A percentile compares a stretch with the other conserved stretches of the same genome.
These are phyloP conservation scores for Melanotaenia parkinsoni DNA, from an alignment of 2,797 vertebrate genomes.

Conservation along the genomic window DNA sequence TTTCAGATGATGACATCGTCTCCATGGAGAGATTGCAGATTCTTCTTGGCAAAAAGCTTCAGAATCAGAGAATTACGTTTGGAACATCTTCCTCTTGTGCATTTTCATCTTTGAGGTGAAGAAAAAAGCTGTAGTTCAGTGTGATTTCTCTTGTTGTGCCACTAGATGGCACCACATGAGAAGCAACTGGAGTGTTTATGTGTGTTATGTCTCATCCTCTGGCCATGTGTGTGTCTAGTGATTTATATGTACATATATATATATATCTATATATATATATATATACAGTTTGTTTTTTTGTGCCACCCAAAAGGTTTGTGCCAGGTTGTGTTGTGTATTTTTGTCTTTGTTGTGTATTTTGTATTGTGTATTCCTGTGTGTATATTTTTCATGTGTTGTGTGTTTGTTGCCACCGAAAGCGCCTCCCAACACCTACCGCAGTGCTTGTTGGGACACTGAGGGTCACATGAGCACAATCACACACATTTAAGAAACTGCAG, in stretches of 20 bases:
- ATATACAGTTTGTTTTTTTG: slow-evolving; percentile 26
- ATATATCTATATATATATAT: background rate
- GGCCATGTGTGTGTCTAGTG: background rate
- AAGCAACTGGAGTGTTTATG: background rate
- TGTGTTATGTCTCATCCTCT: background rate
- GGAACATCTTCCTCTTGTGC: too few relatives aligned
- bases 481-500: slow-evolving; percentile 77
- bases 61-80: too few relatives aligned
- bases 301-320: slow-evolving; percentile 33
- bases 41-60: too few relatives aligned
- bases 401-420: slow-evolving; percentile 44
- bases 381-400: slow-evolving; percentile 28
- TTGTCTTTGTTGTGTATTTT: slow-evolving; percentile 30
- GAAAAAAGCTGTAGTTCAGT: background rate
- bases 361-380: slow-evolving; percentile 23
- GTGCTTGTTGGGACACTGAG: slow-evolving; percentile 79
- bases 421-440: slow-evolving; percentile 76
- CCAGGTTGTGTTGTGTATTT: slow-evolving; percentile 37
- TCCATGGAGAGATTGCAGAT: too few relatives aligned
- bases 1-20: too few relatives aligned
- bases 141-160: background rate
- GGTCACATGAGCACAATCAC: slow-evolving; percentile 78
- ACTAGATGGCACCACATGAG: background rate
- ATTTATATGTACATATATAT: background rate
- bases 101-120: too few relatives aligned